Conservation (phyloP, 2,888 invertebrate genomes). For the Harpalus rufipes region DNA sequence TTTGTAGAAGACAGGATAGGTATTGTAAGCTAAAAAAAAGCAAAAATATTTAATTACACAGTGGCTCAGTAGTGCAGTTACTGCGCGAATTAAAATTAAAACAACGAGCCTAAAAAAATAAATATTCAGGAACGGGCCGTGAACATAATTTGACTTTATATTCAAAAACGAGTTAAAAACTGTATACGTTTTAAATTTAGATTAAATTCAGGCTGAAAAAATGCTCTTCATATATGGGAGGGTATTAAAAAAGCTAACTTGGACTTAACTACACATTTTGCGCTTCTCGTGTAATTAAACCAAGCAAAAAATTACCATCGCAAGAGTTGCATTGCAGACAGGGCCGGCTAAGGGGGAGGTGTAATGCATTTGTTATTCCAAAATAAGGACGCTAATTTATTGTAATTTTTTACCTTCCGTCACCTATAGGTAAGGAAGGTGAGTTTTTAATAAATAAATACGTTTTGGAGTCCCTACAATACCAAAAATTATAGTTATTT, state of each 20-base stretch:
- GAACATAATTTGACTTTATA: slow-evolving; percentile 47
- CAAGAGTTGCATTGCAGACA: slow-evolving; percentile 8
- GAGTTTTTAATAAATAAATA: no score
- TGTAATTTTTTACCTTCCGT: no score
- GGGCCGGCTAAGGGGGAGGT: not conserved
- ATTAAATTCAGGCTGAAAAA: slow-evolving; percentile 35
- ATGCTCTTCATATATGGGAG: slow-evolving; percentile 27
- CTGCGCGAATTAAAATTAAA: slow-evolving; percentile 35
- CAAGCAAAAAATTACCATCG: slow-evolving; percentile 34
- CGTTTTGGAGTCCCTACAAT: no score
- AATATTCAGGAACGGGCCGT: slow-evolving; percentile 23
- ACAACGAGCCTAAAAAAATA: slow-evolving; percentile 27
- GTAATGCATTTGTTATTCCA: not conserved
- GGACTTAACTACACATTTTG: slow-evolving; percentile 40
- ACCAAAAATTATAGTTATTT: no score
- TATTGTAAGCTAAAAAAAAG: slow-evolving; percentile 28
- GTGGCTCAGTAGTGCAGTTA: slow-evolving; percentile 28
- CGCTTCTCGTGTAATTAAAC: slow-evolving; percentile 29
- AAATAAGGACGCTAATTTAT: no score
- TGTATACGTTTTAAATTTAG: slow-evolving; percentile 38
- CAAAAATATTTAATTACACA: slow-evolving; percentile 43
- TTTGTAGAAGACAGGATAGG: not conserved
- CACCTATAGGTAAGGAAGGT: no score
- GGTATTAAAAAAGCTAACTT: slow-evolving; percentile 36
- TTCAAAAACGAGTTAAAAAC: slow-evolving; percentile 44